Evolutionary conservation across 2,888 invertebrate species (phyloP).

Genomic region (Nomada flava): DNA sequence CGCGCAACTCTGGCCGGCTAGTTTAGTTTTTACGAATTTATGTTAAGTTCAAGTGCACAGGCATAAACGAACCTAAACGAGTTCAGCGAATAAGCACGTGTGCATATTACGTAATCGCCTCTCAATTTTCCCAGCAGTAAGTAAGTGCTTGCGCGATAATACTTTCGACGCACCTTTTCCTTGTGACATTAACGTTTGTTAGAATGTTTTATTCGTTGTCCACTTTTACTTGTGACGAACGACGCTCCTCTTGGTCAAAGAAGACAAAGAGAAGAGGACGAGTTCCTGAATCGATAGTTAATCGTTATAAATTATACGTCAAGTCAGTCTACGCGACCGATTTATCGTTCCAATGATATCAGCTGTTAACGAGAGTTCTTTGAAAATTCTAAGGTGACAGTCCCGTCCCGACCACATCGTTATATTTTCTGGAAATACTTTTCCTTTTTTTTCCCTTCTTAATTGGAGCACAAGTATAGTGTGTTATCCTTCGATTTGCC

Average conservation of each 20-base stretch:
- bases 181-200: background rate
- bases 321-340: background rate
- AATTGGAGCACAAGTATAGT: background rate
- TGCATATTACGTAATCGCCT: constrained; percentile 5
- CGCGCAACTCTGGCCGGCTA: constrained; percentile 9
- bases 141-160: background rate
- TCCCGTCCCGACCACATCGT: too few relatives aligned
- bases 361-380: background rate
- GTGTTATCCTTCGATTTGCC: background rate
- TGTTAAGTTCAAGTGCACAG: constrained; percentile 49
- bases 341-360: background rate
- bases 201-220: background rate
- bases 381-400: too few relatives aligned
- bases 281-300: background rate
- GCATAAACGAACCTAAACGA: constrained; percentile 6
- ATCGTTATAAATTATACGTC: background rate
- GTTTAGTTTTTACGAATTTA: constrained; percentile 27
- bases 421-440: background rate
- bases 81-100: background rate
- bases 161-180: background rate
- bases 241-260: background rate
- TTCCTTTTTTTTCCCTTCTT: too few relatives aligned
- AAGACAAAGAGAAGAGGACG: background rate
- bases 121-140: background rate
- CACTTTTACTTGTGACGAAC: background rate